Conservation (phyloP, 2,888 invertebrate genomes). For the Nysson spinosus region DNA sequence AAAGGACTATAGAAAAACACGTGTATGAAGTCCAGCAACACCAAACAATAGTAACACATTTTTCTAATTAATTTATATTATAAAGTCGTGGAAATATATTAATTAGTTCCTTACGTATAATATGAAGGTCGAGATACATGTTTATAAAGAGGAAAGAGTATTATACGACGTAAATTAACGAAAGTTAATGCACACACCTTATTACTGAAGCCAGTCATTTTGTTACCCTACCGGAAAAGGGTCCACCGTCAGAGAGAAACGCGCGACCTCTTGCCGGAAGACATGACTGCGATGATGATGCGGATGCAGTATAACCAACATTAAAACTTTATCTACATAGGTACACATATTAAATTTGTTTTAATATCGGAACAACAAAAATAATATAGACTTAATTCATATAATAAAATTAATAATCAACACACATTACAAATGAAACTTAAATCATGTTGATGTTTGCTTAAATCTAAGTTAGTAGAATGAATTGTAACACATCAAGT, state of each 20-base stretch:
- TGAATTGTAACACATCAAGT: no score
- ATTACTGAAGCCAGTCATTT: constrained; percentile 74
- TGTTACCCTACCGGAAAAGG: constrained; percentile 71
- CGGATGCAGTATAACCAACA: constrained; percentile 37
- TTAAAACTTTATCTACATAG: not conserved
- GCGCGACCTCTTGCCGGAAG: constrained; percentile 65
- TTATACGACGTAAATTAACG: constrained; percentile 31
- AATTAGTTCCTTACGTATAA: not conserved
- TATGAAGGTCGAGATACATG: not conserved
- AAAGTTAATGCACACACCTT: constrained; percentile 68
- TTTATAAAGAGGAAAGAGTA: not conserved
- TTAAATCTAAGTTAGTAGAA: no score
- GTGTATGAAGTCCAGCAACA: constrained; percentile 22
- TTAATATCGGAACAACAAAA: no score
- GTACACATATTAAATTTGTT: not conserved
- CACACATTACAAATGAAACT: no score
- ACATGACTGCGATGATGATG: not conserved
- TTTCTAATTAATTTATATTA: not conserved
- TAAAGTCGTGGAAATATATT: not conserved
- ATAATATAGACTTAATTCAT: no score
- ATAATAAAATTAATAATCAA: no score
- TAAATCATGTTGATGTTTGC: no score
- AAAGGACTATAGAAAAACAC: constrained; percentile 27
- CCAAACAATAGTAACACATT: not conserved
- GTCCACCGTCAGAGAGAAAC: constrained; percentile 49